Evolutionary conservation across 2,797 vertebrate genomes (phyloP), one percentile per base, ranked within the genome.

Genomic region (Darevskia nairensis): DNA sequence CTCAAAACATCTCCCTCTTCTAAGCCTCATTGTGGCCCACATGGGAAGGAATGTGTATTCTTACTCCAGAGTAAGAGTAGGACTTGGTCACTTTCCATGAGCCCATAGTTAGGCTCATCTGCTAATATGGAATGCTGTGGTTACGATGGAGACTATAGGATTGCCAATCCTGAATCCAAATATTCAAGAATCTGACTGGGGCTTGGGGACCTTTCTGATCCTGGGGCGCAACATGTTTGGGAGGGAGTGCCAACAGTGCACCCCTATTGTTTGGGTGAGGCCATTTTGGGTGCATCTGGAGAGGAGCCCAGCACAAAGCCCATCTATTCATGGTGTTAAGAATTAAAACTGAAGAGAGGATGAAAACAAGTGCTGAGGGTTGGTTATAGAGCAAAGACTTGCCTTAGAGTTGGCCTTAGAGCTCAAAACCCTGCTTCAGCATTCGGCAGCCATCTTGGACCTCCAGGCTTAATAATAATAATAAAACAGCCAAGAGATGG

Each of bases 1-100:
- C 78, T 86, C 21, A 39, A 44, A 78, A 68, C 88, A 83, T 55
- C 83, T 85, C 66, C 2, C 25, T 75, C 66, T 81, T 89, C 82
- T 39, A 3, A 59, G 15, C 35, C 44, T 8, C 7, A 50, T 15
- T 27, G 64, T 19, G 13, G 7, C 80, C 23, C 44, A 83, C 32
- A 78, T 68, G 39, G 91, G 82, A 71, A 0, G 0, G 88, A 92
- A 35, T 27, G 21, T 29, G n/a, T 59, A 69, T 68, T 44, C 44
- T 76, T 84, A 69, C 46, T 72, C 59, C 46, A 74, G 85, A 80
- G 23, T 81, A 82, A 64, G 11, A 61, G 23, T 21, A 81, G 29
- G 17, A 66, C 13, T 27, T 50, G 39, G 29, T 39, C 41, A 50
- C 32, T 46, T 13, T 55, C 10, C 19, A 8, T 35, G n/a, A 44